These are phyloP conservation scores for Rhabdophis nuchalis DNA, from an alignment of 2,797 vertebrate species.

Conservation along the genomic window DNA sequence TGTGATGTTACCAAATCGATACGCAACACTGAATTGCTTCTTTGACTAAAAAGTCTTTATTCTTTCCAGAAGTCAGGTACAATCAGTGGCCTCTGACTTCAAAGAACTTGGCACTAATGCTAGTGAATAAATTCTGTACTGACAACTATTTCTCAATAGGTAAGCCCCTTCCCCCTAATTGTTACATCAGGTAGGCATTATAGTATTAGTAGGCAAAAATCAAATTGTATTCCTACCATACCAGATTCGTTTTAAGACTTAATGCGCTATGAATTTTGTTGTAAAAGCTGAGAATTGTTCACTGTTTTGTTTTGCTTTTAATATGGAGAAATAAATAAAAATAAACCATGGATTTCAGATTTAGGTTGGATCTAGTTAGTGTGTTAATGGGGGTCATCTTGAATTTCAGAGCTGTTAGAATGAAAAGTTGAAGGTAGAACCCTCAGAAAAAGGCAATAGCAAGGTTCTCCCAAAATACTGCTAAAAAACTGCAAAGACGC, in stretches of 20 bases:
- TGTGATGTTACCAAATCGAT: constrained; percentile 88
- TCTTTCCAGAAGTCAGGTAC: constrained; percentile 76
- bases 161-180: constrained; percentile 46
- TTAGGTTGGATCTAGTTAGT: background rate
- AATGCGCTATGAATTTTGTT: background rate
- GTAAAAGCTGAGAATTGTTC: background rate
- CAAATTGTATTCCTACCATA: constrained; percentile 17
- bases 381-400: background rate
- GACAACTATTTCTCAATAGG: constrained; percentile 66
- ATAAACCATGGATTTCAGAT: background rate
- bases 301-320: background rate
- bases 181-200: constrained; percentile 44
- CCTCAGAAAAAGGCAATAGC: background rate
- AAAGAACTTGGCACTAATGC: constrained; percentile 77
- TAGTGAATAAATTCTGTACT: constrained; percentile 70
- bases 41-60: constrained; percentile 77
- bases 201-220: constrained; percentile 34
- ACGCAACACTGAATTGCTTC: constrained; percentile 83
- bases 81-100: constrained; percentile 84
- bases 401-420: background rate
- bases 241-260: background rate
- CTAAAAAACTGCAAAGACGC: background rate
- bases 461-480: background rate
- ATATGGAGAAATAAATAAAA: background rate
- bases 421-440: background rate